Evolutionary conservation across 2,888 invertebrate genomes (phyloP).

Genomic region (Pristionchus mayeri): DNA sequence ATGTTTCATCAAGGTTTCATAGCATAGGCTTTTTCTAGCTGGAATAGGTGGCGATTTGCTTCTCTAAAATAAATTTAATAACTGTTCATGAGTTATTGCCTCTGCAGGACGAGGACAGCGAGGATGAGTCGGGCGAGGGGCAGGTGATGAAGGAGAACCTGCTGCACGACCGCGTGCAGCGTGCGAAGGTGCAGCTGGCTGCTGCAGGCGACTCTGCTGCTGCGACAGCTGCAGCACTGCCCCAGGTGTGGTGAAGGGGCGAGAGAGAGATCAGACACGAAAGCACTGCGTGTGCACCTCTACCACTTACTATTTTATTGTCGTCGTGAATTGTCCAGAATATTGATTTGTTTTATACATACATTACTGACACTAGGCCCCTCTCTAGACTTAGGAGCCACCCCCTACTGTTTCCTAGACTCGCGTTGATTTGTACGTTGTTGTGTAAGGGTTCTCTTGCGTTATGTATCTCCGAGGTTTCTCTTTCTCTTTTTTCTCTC

Average conservation of each 20-base stretch:
- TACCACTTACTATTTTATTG: neutral
- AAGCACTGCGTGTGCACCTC: neutral
- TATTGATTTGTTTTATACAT: neutral
- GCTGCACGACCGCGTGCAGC: conserved; percentile 52
- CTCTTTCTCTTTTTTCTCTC: too few relatives aligned
- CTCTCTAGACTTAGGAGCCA: neutral
- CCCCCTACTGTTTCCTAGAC: neutral
- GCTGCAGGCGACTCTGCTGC: neutral
- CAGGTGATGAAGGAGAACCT: conserved; percentile 53
- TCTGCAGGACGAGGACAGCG: conserved; percentile 60
- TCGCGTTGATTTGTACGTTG: conserved; percentile 7
- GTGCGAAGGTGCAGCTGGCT: conserved; percentile 32
- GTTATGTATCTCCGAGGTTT: neutral
- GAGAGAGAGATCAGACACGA: neutral
- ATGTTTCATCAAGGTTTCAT: too few relatives aligned
- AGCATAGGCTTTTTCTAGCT: neutral
- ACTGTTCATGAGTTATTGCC: neutral
- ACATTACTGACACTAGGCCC: conserved; percentile 15
- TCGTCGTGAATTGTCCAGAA: conserved; percentile 3
- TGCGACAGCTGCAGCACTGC: conserved; percentile 34
- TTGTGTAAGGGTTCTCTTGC: neutral
- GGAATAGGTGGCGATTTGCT: neutral
- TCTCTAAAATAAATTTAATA: neutral
- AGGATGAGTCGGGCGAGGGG: conserved; percentile 51
- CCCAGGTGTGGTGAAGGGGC: conserved; percentile 38